Base-by-base conservation (phyloP, 2,113 vertebrate species). In the Camelus bactrianus region DNA sequence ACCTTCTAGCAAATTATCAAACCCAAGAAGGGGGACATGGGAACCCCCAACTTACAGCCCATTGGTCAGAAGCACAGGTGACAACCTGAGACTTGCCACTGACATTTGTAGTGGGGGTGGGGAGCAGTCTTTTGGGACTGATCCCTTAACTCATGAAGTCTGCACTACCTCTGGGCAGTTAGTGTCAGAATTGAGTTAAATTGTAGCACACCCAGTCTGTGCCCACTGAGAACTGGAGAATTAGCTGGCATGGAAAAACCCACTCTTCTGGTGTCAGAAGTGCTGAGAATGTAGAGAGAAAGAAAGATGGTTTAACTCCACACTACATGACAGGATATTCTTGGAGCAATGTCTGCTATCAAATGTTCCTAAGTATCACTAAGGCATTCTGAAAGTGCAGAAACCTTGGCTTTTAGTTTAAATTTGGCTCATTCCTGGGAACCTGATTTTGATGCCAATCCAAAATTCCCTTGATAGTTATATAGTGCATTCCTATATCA, bases 351-450 rank as follows among this genome's bases (percentile, higher is more conserved):
- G 28, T 48, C 50, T 22, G n/a, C 8, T 93, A 35, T n/a, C 54
- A 67, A 17, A n/a, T 42, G n/a, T 93, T 87, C 46, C 56, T 48
- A 15, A 84, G 20, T 75, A 64, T 60, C 73, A 73, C 32, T 62
- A 46, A 90, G 30, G 20, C 0, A 83, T 90, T 75, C 87, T 84
- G 50, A 80, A 79, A 83, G 16, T 65, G 28, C 54, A 81, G 20
- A 90, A 92, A 88, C 67, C 10, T 30, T 92, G 90, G 81, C 32
- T 75, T 88, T 87, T 94, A 65, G 38, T 89, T 95, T 87, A 96
- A 89, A 87, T 83, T 64, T 89, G 54, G n/a, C 30, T 92, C 32
- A 28, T 87, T 96, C 28, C 50, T 64, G 20, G 69, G 30, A 83
- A 10, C 7, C 14, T 82, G 50, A 16, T 46, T 81, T 92, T 94